Evolutionary conservation across 2,888 invertebrate species (phyloP), one percentile per base, ranked within the genome.

Genomic region (Ethmia dodecea): DNA sequence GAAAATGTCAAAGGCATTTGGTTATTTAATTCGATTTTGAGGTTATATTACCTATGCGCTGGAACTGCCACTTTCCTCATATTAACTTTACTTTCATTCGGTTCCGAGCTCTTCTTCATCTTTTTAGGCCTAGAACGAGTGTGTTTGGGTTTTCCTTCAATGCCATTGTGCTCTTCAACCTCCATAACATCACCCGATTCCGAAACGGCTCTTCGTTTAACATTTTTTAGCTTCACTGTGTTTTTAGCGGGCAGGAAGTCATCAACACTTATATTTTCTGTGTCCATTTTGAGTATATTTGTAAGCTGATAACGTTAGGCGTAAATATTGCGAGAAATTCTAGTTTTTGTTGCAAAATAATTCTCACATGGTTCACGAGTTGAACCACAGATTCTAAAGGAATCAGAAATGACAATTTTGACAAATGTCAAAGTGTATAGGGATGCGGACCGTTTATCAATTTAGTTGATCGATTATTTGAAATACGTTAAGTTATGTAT

Each of bases 41-140:
- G 65, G 70, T 75, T 52, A 45, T 67, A 52, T n/a, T 72, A 89
- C 89, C 89, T 92, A 69, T 99, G 95, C 3, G 94, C 89, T 9
- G 99, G 99, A n/a, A 99, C 96, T 5, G 94, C 80, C 22, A 99
- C 84, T 86, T 92, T 93, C 45, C 93, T 86, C 66, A 91, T 86
- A 49, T 89, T 88, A 25, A 84, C 84, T 67, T 88, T 88, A 40
- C 69, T 79, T 63, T 91, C 91, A 29, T 88, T 80, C 26, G 79
- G 76, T 42, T 86, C 86, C 3, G 52, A 41, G 36, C 49, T 65
- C 37, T 69, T 83, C 46, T 83, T 88, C 2, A 55, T 25, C 42
- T 72, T 87, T 33, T 86, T 87, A 1, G 84, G 64, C 48, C 79
- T 89, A 0, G 77, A 59, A 3, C 69, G 59, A 14, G 49, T 50